Conservation (phyloP, 1,140 invertebrate species). For the Wasmannia auropunctata region DNA sequence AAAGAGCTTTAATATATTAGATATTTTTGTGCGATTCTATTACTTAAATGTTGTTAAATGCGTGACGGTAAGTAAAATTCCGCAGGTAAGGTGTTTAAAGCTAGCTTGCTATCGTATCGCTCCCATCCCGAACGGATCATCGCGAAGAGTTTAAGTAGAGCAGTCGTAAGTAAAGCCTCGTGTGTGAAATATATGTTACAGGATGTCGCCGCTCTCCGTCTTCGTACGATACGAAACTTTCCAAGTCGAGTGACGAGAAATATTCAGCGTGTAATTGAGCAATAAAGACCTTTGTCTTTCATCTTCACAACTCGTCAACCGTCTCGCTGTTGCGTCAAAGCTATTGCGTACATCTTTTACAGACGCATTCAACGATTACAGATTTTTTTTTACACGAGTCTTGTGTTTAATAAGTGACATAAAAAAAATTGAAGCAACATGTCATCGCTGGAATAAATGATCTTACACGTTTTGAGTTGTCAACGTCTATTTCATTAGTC, state of each 20-base stretch:
- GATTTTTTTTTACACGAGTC: neutral
- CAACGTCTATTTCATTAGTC: neutral
- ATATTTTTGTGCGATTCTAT: neutral
- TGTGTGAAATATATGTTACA: constrained; percentile 17
- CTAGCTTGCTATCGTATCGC: neutral
- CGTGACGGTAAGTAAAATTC: constrained; percentile 48
- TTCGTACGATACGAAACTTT: neutral
- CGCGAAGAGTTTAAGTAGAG: neutral
- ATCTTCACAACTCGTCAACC: neutral
- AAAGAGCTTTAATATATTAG: neutral
- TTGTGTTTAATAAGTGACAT: neutral
- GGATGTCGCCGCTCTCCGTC: neutral
- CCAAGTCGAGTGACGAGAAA: neutral
- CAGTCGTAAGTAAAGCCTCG: neutral
- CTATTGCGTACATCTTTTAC: neutral
- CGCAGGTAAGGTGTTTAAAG: constrained; percentile 19
- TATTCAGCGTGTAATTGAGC: constrained; percentile 23
- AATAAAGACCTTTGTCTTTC: neutral
- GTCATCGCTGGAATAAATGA: neutral
- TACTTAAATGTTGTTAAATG: neutral
- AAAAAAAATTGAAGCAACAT: neutral
- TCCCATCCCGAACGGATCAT: neutral
- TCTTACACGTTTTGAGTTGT: neutral
- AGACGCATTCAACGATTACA: neutral
- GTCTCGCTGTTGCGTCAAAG: neutral